Percentiles rank a stretch among this genome's conserved stretches.
phyloP scores from a whole-genome alignment of 2,888 invertebrate species.

The Theodoxus fluviatilis region DNA sequence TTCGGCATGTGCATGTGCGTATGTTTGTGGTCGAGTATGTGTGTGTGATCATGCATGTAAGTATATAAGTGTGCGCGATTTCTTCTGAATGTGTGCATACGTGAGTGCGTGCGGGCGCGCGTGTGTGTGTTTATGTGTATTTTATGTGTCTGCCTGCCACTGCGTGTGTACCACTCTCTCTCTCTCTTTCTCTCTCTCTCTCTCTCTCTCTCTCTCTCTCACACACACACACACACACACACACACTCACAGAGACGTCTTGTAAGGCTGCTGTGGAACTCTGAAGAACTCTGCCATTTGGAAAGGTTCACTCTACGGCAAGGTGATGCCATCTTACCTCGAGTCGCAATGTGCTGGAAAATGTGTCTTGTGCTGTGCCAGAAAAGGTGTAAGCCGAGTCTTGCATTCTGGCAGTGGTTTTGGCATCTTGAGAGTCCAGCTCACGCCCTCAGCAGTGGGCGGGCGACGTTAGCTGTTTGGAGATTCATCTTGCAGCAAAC shows the following conservation, averaged over 20 bases:
- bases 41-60: slow-evolving; percentile 8
- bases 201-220: neutral
- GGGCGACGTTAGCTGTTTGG: too few relatives aligned
- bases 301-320: too few relatives aligned
- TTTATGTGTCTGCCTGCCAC: neutral
- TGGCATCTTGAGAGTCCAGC: too few relatives aligned
- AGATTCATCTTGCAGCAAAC: too few relatives aligned
- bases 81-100: neutral
- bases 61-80: slow-evolving; percentile 8
- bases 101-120: neutral
- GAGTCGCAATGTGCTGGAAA: too few relatives aligned
- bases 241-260: neutral
- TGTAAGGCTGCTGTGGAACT: too few relatives aligned
- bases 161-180: neutral
- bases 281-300: too few relatives aligned
- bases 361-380: too few relatives aligned
- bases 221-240: slow-evolving; percentile 12
- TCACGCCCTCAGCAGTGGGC: too few relatives aligned
- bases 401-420: too few relatives aligned
- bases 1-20: neutral
- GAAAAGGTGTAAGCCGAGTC: too few relatives aligned
- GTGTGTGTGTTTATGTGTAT: slow-evolving; percentile 2
- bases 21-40: neutral
- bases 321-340: too few relatives aligned
- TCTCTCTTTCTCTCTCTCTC: neutral